phyloP scores from a whole-genome alignment of 1,140 invertebrate species.

The Apocrypta bakeri region DNA sequence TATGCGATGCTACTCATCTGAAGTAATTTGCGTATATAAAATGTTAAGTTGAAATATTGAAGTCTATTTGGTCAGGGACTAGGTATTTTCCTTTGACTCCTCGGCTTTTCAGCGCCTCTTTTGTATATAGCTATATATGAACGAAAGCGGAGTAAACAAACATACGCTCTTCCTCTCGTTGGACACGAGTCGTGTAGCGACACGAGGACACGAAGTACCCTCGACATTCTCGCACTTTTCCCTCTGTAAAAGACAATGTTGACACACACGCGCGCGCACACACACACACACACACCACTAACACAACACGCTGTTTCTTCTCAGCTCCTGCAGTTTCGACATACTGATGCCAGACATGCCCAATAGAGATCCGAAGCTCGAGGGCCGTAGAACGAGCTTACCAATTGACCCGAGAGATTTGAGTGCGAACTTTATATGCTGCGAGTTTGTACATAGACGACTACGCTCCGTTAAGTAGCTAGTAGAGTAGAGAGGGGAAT shows the following conservation, averaged over 20 bases:
- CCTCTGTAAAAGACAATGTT: slow-evolving; percentile 8
- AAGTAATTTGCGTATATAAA: too few relatives aligned
- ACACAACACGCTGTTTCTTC: neutral
- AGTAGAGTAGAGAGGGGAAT: neutral
- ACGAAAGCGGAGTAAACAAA: neutral
- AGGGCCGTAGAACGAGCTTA: neutral
- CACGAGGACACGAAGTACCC: neutral
- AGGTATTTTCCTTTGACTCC: too few relatives aligned
- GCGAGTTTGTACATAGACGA: neutral
- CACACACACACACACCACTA: neutral
- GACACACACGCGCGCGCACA: neutral
- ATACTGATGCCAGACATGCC: neutral
- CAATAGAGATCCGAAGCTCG: neutral
- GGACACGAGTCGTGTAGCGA: neutral
- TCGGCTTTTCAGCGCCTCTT: too few relatives aligned
- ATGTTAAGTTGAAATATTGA: too few relatives aligned
- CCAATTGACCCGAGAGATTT: neutral
- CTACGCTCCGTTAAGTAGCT: neutral
- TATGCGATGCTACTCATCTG: too few relatives aligned
- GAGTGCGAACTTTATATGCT: slow-evolving; percentile 3
- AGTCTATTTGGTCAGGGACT: neutral
- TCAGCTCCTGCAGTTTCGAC: slow-evolving; percentile 4
- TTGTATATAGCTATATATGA: neutral
- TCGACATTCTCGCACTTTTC: neutral
- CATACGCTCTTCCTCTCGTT: neutral